phyloP scores from a whole-genome alignment of 2,888 invertebrate species.

The Phorcus lineatus region DNA sequence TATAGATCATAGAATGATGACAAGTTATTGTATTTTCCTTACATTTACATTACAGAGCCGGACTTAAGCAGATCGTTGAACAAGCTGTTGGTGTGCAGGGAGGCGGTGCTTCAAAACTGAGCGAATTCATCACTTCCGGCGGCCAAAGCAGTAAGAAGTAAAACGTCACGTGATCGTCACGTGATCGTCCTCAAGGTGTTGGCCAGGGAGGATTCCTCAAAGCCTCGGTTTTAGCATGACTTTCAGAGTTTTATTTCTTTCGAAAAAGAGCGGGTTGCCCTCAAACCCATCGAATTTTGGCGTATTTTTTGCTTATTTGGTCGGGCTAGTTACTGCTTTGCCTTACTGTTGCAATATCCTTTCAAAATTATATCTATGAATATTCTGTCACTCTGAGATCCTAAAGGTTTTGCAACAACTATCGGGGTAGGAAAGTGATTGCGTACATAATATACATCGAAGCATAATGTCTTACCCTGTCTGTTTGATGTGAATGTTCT shows the following conservation, averaged over 20 bases:
- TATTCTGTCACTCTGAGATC: constrained; percentile 1
- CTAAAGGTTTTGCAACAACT: neutral
- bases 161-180: constrained; percentile 13
- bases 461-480: constrained; percentile 1
- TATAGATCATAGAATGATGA: neutral
- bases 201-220: constrained; percentile 23
- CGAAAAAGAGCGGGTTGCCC: neutral
- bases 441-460: neutral
- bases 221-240: constrained; percentile 8
- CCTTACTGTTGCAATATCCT: constrained; percentile 20
- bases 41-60: constrained; percentile 34
- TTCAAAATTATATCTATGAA: neutral
- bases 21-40: neutral
- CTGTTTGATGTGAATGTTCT: too few relatives aligned
- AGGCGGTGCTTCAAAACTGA: constrained; percentile 45
- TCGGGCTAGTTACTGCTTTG: constrained; percentile 20
- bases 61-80: constrained; percentile 46
- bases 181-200: constrained; percentile 26
- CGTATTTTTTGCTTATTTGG: constrained; percentile 19
- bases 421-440: neutral
- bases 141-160: constrained; percentile 9
- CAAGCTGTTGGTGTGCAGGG: constrained; percentile 44
- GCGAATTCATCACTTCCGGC: constrained; percentile 42
- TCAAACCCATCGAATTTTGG: neutral
- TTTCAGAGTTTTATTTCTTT: constrained; percentile 19